These are phyloP conservation scores for Drosophila neutralis DNA, from an alignment of 2,888 invertebrate genomes.

Conservation along the genomic window DNA sequence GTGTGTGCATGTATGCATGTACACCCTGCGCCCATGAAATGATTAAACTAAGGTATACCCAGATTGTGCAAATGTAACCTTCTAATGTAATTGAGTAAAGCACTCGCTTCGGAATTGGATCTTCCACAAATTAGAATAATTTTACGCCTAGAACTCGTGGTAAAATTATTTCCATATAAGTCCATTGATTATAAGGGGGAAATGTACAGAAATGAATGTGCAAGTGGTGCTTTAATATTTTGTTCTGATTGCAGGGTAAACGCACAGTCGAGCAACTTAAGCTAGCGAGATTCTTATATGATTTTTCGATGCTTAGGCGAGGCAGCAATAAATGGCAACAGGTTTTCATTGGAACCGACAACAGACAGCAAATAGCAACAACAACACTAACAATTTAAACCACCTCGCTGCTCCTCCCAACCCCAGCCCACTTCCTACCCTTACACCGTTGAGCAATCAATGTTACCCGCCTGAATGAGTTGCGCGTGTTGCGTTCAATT, in stretches of 20 bases:
- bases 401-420: not conserved
- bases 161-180: not conserved
- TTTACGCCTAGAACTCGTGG: not conserved
- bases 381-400: conserved; percentile 8
- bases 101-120: not conserved
- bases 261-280: not conserved
- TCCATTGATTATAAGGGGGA: not conserved
- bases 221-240: too few species aligned
- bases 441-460: conserved; percentile 27
- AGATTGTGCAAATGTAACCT: not conserved
- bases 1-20: not conserved
- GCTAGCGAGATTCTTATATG: not conserved
- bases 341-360: conserved; percentile 58
- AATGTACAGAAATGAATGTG: not conserved
- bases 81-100: not conserved
- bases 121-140: not conserved
- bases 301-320: conserved; percentile 47
- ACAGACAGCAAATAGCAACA: conserved; percentile 4
- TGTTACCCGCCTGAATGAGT: conserved; percentile 43
- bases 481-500: conserved; percentile 72
- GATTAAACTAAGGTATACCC: not conserved
- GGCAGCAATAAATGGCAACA: conserved; percentile 61
- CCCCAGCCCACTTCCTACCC: not conserved
- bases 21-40: conserved; percentile 9
- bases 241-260: conserved; percentile 4